Conservation (phyloP, 2,888 invertebrate species). For the Drosophila rellima region DNA sequence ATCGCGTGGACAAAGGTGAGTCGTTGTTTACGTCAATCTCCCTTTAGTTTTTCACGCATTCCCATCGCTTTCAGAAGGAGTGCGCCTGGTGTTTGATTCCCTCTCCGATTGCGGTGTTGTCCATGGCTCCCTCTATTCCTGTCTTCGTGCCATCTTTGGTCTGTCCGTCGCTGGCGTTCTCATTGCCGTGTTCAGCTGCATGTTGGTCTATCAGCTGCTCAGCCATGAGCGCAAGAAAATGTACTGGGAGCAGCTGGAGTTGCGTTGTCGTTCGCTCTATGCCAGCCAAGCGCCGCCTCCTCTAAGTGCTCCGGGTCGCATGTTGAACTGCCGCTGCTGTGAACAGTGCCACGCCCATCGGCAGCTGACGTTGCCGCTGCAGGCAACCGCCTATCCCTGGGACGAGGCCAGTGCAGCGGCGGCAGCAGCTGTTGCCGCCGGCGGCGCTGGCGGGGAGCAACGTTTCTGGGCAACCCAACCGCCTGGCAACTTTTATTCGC, state of each 20-base stretch:
- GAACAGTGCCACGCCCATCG: constrained; percentile 89
- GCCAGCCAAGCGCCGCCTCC: constrained; percentile 85
- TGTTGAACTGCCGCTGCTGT: constrained; percentile 88
- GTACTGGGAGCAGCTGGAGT: constrained; percentile 97
- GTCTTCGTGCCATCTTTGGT: constrained; percentile 95
- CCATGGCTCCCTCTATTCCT: constrained; percentile 95
- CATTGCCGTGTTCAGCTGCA: constrained; percentile 96
- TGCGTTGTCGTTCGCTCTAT: constrained; percentile 93
- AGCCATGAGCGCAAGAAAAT: constrained; percentile 97
- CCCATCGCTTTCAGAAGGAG: constrained; percentile 86
- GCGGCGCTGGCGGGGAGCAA: constrained; percentile 80
- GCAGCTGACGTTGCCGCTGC: constrained; percentile 86
- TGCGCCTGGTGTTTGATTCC: constrained; percentile 93
- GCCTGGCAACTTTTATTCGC: constrained; percentile 93
- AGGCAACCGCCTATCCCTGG: constrained; percentile 88
- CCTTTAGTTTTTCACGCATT: neutral
- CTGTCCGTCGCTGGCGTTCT: constrained; percentile 95
- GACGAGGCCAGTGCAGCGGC: constrained; percentile 84
- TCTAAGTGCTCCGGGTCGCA: constrained; percentile 82
- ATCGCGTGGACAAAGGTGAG: constrained; percentile 84
- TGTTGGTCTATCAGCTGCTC: constrained; percentile 95
- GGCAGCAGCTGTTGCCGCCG: constrained; percentile 86
- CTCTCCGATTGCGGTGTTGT: constrained; percentile 96
- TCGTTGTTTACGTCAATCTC: neutral
- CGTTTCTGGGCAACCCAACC: constrained; percentile 87